Conservation (phyloP, 1,140 invertebrate genomes). For the Penaeus indicus region DNA sequence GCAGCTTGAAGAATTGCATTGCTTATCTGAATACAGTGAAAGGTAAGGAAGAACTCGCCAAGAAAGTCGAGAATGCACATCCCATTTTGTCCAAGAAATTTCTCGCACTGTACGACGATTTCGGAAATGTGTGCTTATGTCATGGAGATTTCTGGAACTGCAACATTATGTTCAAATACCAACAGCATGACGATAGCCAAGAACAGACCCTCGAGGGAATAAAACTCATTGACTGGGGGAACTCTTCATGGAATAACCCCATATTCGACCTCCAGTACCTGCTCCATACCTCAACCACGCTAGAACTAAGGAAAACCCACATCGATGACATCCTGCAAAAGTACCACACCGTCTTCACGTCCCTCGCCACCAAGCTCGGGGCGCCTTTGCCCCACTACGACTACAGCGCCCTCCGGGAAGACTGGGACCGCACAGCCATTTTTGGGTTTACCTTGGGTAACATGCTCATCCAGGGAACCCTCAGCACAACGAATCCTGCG, state of each 20-base stretch:
- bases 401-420: neutral
- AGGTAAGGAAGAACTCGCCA: too few relatives aligned
- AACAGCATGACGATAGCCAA: too few relatives aligned
- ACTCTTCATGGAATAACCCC: neutral
- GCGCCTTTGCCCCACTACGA: constrained; percentile 5
- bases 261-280: constrained; percentile 48
- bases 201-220: constrained; percentile 5
- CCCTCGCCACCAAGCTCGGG: constrained; percentile 13
- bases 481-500: neutral
- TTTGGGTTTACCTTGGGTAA: constrained; percentile 17
- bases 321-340: constrained; percentile 29
- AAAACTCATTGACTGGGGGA: constrained; percentile 49
- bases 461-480: constrained; percentile 11
- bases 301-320: neutral
- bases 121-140: neutral
- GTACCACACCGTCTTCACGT: constrained; percentile 41
- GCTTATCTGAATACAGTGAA: too few relatives aligned
- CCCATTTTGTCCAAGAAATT: neutral
- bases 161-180: constrained; percentile 44
- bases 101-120: neutral
- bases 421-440: constrained; percentile 15
- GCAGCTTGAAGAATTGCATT: neutral
- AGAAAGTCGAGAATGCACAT: neutral
- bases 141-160: constrained; percentile 49
- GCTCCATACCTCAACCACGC: constrained; percentile 28